Evolutionary conservation across 2,113 vertebrate genomes (phyloP).

Genomic region (Mobula hypostoma): DNA sequence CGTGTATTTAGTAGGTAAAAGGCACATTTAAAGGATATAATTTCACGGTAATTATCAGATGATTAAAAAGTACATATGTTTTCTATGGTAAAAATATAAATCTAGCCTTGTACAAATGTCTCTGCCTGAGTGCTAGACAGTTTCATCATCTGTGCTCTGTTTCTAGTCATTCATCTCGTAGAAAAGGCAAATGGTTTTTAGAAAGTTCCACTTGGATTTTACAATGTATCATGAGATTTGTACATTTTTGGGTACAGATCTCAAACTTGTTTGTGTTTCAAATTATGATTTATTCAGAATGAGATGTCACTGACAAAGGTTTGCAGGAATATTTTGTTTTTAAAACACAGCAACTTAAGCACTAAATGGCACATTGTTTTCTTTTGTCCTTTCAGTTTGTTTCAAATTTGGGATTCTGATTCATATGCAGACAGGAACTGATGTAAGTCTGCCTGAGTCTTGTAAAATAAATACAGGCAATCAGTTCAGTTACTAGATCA

Average conservation of each 20-base stretch:
- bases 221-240: not conserved
- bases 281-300: not conserved
- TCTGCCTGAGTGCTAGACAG: not conserved
- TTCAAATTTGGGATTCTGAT: not conserved
- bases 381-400: not conserved
- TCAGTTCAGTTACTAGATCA: not conserved
- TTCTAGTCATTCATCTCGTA: not conserved
- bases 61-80: not conserved
- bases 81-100: not conserved
- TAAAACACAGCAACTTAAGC: not conserved
- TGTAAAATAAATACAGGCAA: not conserved
- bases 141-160: not conserved
- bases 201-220: not conserved
- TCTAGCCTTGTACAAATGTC: not conserved
- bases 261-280: not conserved
- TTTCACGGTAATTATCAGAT: not conserved
- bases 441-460: not conserved
- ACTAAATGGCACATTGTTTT: not conserved
- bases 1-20: not conserved
- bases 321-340: not conserved
- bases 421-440: not conserved
- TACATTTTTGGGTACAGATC: not conserved
- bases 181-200: not conserved
- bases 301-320: not conserved
- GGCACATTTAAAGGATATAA: not conserved